phyloP scores from a whole-genome alignment of 2,113 vertebrate species.

The Chaetura pelagica region DNA sequence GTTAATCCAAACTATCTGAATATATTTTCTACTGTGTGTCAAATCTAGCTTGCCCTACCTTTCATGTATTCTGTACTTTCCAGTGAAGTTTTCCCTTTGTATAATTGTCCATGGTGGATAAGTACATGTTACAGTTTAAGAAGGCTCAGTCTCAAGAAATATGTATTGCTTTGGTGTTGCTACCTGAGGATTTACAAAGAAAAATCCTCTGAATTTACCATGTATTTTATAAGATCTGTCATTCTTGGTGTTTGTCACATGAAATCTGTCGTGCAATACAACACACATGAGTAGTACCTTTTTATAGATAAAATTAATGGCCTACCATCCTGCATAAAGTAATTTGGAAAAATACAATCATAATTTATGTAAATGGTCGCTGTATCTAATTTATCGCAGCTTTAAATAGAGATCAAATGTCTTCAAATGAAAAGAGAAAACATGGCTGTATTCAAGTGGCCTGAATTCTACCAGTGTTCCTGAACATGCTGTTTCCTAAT shows the following conservation, averaged over 20 bases:
- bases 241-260: neutral
- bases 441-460: neutral
- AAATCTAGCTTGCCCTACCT: neutral
- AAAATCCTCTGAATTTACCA: neutral
- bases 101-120: neutral
- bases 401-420: neutral
- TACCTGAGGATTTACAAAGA: neutral
- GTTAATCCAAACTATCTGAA: neutral
- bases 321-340: neutral
- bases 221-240: neutral
- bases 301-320: neutral
- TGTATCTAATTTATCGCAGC: neutral
- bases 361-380: neutral
- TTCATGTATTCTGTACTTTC: neutral
- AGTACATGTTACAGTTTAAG: neutral
- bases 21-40: neutral
- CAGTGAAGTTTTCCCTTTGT: neutral
- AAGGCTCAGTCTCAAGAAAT: rapidly evolving
- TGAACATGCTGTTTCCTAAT: constrained; percentile 36
- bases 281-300: neutral
- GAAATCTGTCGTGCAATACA: neutral
- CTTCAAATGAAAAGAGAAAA: neutral
- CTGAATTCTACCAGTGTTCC: constrained; percentile 10
- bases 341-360: neutral
- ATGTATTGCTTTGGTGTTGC: neutral